Evolutionary conservation across 2,888 invertebrate genomes (phyloP).

Genomic region (Adineta ricciae): DNA sequence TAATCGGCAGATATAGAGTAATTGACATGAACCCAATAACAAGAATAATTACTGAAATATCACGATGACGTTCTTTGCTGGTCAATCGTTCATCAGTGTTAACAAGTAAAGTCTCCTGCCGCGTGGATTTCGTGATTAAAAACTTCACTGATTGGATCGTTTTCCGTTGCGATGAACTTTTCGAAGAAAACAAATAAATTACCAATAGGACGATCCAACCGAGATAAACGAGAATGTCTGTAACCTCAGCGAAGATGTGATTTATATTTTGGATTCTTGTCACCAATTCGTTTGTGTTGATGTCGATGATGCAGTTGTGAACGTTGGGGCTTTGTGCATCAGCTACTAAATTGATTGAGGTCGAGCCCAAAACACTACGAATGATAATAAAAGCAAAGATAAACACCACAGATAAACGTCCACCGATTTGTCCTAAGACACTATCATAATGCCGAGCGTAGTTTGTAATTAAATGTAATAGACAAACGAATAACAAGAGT

Average conservation of each 20-base stretch:
- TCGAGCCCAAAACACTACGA: neutral
- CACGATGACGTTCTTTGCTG: neutral
- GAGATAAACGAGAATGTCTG: neutral
- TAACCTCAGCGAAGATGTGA: neutral
- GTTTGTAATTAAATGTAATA: neutral
- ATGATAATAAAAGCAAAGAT: neutral
- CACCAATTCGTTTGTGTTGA: neutral
- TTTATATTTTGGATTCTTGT: neutral
- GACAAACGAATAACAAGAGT: neutral
- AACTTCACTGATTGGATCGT: neutral
- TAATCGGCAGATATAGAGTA: neutral
- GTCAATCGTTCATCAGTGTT: neutral
- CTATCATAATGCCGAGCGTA: neutral
- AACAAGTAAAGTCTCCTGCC: neutral
- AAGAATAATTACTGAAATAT: neutral
- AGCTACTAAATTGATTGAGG: neutral
- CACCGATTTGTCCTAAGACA: neutral
- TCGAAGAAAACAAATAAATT: neutral
- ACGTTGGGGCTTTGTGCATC: neutral
- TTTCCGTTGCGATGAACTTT: neutral
- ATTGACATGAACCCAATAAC: neutral
- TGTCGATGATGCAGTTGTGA: neutral
- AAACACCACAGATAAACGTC: constrained; percentile 11
- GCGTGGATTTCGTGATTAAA: neutral
- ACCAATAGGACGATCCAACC: neutral